phyloP scores from a whole-genome alignment of 2,888 invertebrate species.

The Diarsia rubi region DNA sequence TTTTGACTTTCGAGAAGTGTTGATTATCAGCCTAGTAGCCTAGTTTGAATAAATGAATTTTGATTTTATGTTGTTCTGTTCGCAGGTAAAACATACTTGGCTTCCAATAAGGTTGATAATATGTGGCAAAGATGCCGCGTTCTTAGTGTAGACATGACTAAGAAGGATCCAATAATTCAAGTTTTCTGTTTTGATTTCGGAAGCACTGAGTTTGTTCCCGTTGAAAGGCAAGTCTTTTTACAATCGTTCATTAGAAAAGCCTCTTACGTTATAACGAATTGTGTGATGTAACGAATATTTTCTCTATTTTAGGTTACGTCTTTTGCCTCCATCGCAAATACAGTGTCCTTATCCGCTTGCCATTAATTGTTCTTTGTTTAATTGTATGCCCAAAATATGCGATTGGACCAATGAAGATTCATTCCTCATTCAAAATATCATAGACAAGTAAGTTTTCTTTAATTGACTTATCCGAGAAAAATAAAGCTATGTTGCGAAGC shows the following conservation, averaged over 20 bases:
- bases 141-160: slow-evolving; percentile 75
- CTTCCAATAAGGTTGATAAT: slow-evolving; percentile 88
- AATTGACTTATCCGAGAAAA: background rate
- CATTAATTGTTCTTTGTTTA: slow-evolving; percentile 91
- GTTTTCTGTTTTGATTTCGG: slow-evolving; percentile 93
- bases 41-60: no score
- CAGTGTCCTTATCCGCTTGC: slow-evolving; percentile 89
- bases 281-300: slow-evolving; percentile 1
- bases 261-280: background rate
- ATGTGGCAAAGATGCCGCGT: slow-evolving; percentile 93
- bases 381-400: slow-evolving; percentile 88
- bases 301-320: slow-evolving; percentile 83
- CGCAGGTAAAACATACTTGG: slow-evolving; percentile 92
- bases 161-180: slow-evolving; percentile 80
- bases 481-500: background rate
- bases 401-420: slow-evolving; percentile 90
- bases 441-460: slow-evolving; percentile 89
- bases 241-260: background rate
- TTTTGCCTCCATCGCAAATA: slow-evolving; percentile 84
- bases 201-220: slow-evolving; percentile 84
- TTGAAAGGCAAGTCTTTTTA: slow-evolving; percentile 84
- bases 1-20: no score
- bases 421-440: slow-evolving; percentile 90
- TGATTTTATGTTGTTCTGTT: slow-evolving; percentile 4
- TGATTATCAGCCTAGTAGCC: no score